Evolutionary conservation across 2,113 vertebrate genomes (phyloP), one percentile per base, ranked within the genome.

Genomic region (Pitta sordida): DNA sequence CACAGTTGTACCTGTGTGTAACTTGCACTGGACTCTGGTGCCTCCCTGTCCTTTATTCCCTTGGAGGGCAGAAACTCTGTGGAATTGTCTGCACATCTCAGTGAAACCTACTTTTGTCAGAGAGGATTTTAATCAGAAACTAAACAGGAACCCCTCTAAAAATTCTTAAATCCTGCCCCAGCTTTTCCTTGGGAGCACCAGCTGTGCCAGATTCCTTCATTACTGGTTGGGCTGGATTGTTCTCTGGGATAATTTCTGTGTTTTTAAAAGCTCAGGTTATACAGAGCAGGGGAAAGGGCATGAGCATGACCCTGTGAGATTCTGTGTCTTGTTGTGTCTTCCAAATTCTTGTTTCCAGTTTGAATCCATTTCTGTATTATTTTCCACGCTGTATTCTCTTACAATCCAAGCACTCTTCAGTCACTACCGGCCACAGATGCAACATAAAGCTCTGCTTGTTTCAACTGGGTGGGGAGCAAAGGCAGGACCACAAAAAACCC

Each of bases 211-310:
- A n/a, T 26, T 41, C 17, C 37, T 46, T 46, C 18, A n/a, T n/a
- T 53, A 32, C 53, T 65, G 76, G 10, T 46, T 59, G 58, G 44
- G 21, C 53, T 48, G 52, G 23, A 19, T 30, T 56, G 11, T 14
- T 56, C 44, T 44, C 34, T 51, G 60, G n/a, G 22, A 46, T 58
- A 0, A 0, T 32, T 56, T 52, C 56, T 60, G 23, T 52, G 49
- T 32, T 83, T 59, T 37, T 86, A 49, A 58, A 67, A 46, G 44
- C 19, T 46, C 21, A 37, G 36, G 43, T 63, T 68, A 43, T 10
- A 34, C 6, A 46, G 44, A 76, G 62, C 5, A 83, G n/a, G 49
- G 63, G 48, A 80, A 37, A 4, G 14, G 30, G 70, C 59, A 78
- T 26, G 18, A 73, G 32, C 55, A 62, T 17, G 43, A 34, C 49